phyloP scores from a whole-genome alignment of 2,113 vertebrate species.

The Cichladusa arquata region DNA sequence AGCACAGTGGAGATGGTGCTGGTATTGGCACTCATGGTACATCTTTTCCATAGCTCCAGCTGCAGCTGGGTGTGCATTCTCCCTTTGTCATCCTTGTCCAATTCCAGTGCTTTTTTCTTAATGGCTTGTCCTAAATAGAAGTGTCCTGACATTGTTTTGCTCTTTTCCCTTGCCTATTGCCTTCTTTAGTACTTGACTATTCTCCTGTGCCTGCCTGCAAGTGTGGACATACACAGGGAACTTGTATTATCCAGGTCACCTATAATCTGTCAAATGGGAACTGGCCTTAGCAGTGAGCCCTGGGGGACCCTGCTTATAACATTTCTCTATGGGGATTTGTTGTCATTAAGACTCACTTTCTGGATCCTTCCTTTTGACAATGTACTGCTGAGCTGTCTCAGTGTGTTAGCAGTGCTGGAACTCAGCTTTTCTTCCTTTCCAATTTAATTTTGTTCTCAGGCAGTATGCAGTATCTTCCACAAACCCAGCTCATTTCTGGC shows the following conservation, averaged over 20 bases:
- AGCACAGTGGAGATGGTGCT: neutral
- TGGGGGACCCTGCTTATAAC: neutral
- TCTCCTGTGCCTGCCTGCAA: neutral
- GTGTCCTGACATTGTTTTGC: neutral
- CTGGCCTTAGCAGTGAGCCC: neutral
- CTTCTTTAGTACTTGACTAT: neutral
- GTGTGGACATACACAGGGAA: neutral
- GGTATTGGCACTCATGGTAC: neutral
- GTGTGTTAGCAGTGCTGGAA: neutral
- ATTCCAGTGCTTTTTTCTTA: neutral
- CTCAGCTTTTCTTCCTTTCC: neutral
- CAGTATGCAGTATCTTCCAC: neutral
- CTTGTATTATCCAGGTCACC: constrained; percentile 31
- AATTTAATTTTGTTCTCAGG: neutral
- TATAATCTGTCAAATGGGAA: constrained; percentile 22
- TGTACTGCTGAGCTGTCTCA: neutral
- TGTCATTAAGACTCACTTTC: constrained; percentile 6
- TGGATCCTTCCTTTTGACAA: neutral
- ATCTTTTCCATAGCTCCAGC: neutral
- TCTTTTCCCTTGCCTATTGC: constrained; percentile 8
- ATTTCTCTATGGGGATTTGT: neutral
- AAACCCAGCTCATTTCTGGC: neutral
- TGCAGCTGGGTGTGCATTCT: neutral
- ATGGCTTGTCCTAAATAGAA: neutral
- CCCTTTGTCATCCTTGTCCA: neutral